These are phyloP conservation scores for Dorcus hopei DNA, from an alignment of 2,888 invertebrate species.

Conservation along the genomic window DNA sequence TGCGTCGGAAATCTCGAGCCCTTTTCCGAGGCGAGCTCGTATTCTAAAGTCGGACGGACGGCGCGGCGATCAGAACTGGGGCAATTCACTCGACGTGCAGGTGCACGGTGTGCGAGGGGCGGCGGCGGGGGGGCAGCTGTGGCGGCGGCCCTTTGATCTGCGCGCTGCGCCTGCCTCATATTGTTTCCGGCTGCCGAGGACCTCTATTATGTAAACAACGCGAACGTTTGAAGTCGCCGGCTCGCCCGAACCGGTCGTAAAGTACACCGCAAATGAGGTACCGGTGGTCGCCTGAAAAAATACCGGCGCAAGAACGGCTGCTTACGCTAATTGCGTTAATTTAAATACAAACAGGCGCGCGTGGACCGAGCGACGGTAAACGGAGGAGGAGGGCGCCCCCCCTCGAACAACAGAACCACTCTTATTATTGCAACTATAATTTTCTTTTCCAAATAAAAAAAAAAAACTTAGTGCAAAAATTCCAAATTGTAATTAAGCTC, in stretches of 20 bases:
- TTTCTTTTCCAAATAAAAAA: too few relatives aligned
- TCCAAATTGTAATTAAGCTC: too few relatives aligned
- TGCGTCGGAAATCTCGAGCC: too few relatives aligned
- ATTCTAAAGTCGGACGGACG: constrained; percentile 11
- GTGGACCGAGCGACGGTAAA: constrained; percentile 23
- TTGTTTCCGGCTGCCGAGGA: constrained; percentile 59
- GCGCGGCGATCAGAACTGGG: constrained; percentile 41
- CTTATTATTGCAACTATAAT: too few relatives aligned
- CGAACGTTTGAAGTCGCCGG: constrained; percentile 62
- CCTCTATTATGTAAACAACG: constrained; percentile 70
- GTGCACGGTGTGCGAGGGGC: constrained; percentile 23
- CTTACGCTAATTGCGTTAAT: constrained; percentile 36
- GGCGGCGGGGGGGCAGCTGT: constrained; percentile 34
- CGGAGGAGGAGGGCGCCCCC: not conserved
- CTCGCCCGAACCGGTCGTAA: constrained; percentile 46
- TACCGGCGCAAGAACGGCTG: constrained; percentile 11
- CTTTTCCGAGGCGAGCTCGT: too few relatives aligned
- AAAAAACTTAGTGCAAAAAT: too few relatives aligned
- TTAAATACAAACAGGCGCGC: constrained; percentile 37
- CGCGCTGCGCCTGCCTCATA: constrained; percentile 48
- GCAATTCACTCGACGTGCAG: constrained; percentile 34
- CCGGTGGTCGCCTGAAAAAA: constrained; percentile 8
- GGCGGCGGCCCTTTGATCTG: constrained; percentile 48
- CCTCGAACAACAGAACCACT: too few relatives aligned
- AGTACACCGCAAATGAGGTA: constrained; percentile 47